A percentile compares a stretch with the other conserved stretches of the same genome.
These are phyloP conservation scores for Adelges cooleyi DNA, from an alignment of 1,140 invertebrate species.

Conservation along the genomic window DNA sequence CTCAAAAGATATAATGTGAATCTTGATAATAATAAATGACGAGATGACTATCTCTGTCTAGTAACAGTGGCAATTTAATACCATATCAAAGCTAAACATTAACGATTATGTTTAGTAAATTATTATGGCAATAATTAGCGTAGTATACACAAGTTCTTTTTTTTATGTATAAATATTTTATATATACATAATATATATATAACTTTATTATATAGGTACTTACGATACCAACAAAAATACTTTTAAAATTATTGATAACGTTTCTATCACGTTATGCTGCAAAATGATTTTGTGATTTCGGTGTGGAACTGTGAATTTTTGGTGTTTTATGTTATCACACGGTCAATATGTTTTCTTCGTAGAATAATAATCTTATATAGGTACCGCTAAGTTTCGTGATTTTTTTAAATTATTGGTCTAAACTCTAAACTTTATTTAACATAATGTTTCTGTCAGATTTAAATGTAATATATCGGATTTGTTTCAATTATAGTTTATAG, in stretches of 20 bases:
- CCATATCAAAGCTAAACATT: slow-evolving; percentile 27
- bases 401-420: too few relatives aligned
- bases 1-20: slow-evolving; percentile 7
- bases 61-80: slow-evolving; percentile 28
- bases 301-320: not conserved
- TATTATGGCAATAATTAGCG: slow-evolving; percentile 29
- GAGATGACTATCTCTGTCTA: slow-evolving; percentile 16
- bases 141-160: slow-evolving; percentile 24
- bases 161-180: slow-evolving; percentile 10
- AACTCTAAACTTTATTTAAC: too few relatives aligned
- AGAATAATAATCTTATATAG: too few relatives aligned
- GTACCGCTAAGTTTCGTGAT: too few relatives aligned
- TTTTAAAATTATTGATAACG: not conserved
- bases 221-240: slow-evolving; percentile 10
- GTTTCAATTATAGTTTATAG: too few relatives aligned
- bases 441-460: too few relatives aligned
- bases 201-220: slow-evolving; percentile 1
- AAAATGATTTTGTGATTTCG: slow-evolving; percentile 20
- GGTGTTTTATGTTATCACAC: too few relatives aligned
- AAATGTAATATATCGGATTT: too few relatives aligned
- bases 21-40: slow-evolving; percentile 27
- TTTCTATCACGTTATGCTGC: slow-evolving; percentile 15
- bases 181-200: slow-evolving; percentile 1
- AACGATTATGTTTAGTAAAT: slow-evolving; percentile 13
- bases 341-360: too few relatives aligned